phyloP scores from a whole-genome alignment of 2,797 vertebrate species.

The Florisuga fusca region DNA sequence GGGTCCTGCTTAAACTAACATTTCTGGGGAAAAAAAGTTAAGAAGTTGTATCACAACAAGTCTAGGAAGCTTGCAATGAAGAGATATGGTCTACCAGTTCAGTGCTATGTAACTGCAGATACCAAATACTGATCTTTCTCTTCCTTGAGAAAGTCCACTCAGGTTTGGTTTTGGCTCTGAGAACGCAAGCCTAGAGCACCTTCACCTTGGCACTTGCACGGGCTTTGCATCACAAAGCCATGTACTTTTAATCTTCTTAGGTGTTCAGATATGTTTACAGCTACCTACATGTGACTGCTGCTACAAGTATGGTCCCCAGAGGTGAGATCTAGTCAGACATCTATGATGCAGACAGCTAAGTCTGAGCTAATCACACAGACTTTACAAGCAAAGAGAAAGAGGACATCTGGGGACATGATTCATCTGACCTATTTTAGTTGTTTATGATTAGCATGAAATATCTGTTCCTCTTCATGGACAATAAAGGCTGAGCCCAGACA shows the following conservation, averaged over 20 bases:
- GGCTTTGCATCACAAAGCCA: neutral
- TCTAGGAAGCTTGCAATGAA: neutral
- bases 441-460: neutral
- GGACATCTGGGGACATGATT: slow-evolving; percentile 49
- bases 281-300: neutral
- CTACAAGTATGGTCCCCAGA: neutral
- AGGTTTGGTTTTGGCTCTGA: neutral
- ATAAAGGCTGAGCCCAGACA: neutral
- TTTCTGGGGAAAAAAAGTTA: neutral
- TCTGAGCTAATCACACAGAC: slow-evolving; percentile 13
- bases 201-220: neutral
- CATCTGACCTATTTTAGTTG: slow-evolving; percentile 57
- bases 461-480: neutral
- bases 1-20: neutral
- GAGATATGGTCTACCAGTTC: neutral
- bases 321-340: slow-evolving; percentile 1
- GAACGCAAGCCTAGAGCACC: neutral
- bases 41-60: neutral
- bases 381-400: slow-evolving; percentile 44
- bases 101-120: neutral
- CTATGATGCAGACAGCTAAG: neutral
- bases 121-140: neutral
- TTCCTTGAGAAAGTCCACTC: neutral
- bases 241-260: slow-evolving; percentile 9
- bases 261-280: neutral